Evolutionary conservation across 2,797 vertebrate genomes (phyloP).

Genomic region (Mus spretus): DNA sequence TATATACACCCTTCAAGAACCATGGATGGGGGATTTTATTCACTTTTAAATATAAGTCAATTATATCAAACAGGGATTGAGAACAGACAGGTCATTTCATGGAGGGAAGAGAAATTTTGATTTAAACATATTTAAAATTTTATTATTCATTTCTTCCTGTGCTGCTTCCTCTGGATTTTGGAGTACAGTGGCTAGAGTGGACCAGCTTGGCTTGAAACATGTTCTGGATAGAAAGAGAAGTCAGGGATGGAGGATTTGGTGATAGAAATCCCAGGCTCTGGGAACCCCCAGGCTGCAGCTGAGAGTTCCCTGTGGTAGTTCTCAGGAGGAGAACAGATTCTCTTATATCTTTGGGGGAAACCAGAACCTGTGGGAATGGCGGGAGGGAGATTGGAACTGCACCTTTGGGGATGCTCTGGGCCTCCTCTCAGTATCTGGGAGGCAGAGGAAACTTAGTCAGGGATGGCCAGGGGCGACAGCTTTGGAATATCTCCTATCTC

Average conservation of each 20-base stretch:
- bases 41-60: not conserved
- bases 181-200: not conserved
- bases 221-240: not conserved
- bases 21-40: not conserved
- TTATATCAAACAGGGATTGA: not conserved
- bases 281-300: no score
- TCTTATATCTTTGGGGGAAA: not conserved
- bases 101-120: not conserved
- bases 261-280: not conserved
- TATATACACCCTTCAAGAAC: not conserved
- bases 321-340: not conserved
- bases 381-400: not conserved
- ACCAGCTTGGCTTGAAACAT: not conserved
- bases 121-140: not conserved
- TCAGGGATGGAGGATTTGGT: not conserved
- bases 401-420: not conserved
- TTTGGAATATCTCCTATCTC: not conserved
- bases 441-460: not conserved
- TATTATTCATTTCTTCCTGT: not conserved
- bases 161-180: not conserved
- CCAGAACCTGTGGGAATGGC: not conserved
- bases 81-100: not conserved
- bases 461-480: not conserved
- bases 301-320: not conserved
- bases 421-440: not conserved